A percentile compares a stretch with the other conserved stretches of the same genome.
These are phyloP conservation scores for Scomber japonicus DNA, from an alignment of 2,113 vertebrate genomes.

Conservation along the genomic window DNA sequence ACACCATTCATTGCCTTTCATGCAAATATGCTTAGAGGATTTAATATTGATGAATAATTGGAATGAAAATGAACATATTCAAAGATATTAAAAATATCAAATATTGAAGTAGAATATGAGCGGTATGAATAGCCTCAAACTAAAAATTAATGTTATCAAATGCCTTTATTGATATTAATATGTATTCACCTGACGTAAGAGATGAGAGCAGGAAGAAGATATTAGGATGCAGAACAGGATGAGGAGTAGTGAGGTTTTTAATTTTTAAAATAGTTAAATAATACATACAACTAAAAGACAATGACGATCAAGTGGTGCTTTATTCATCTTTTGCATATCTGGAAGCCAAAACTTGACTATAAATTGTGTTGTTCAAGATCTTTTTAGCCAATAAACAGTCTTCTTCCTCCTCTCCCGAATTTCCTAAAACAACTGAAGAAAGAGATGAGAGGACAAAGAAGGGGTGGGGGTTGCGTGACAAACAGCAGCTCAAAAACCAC, in stretches of 20 bases:
- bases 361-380: not conserved
- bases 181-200: not conserved
- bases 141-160: not conserved
- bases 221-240: not conserved
- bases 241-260: not conserved
- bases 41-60: no score
- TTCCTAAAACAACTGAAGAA: constrained; percentile 15
- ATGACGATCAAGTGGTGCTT: no score
- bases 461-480: constrained; percentile 56
- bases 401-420: constrained; percentile 12
- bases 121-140: not conserved
- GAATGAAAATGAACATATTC: no score
- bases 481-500: constrained; percentile 40
- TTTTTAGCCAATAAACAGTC: not conserved
- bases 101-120: constrained; percentile 8
- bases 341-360: not conserved
- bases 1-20: no score
- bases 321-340: no score
- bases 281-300: not conserved
- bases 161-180: not conserved
- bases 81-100: constrained; percentile 5
- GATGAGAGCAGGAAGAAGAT: not conserved
- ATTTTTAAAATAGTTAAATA: not conserved
- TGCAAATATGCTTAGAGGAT: no score
- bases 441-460: constrained; percentile 1